A percentile compares a stretch with the other conserved stretches of the same genome.
These are phyloP conservation scores for Pseudopipra pipra DNA, from an alignment of 2,113 vertebrate genomes.

Conservation along the genomic window DNA sequence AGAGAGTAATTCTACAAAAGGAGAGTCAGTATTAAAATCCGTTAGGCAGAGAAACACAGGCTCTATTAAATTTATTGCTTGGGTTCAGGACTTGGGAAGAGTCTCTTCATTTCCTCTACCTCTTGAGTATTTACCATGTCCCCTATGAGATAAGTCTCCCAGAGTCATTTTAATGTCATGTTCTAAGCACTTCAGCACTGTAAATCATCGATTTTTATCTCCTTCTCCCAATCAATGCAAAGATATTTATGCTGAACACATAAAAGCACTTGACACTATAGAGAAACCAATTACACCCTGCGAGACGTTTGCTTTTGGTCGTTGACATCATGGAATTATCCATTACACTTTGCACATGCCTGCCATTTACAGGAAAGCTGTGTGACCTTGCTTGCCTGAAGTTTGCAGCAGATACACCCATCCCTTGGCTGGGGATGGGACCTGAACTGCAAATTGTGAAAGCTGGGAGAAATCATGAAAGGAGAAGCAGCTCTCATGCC, in stretches of 20 bases:
- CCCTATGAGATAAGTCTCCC: constrained; percentile 55
- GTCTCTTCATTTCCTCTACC: constrained; percentile 61
- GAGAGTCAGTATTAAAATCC: constrained; percentile 20
- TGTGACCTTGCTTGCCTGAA: constrained; percentile 20
- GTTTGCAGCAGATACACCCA: background rate
- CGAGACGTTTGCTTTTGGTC: constrained; percentile 21
- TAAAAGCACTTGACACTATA: constrained; percentile 69
- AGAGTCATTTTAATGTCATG: constrained; percentile 67
- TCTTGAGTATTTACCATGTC: constrained; percentile 61
- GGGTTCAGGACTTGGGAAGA: constrained; percentile 53
- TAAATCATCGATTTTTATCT: constrained; percentile 71
- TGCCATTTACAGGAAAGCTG: constrained; percentile 55
- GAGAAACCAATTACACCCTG: constrained; percentile 67
- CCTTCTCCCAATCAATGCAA: constrained; percentile 64
- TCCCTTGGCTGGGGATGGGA: background rate
- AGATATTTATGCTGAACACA: constrained; percentile 71
- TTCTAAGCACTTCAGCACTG: constrained; percentile 43
- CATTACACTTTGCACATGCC: constrained; percentile 46
- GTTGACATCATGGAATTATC: constrained; percentile 60
- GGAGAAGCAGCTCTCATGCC: background rate
- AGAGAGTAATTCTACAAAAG: background rate
- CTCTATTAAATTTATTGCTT: constrained; percentile 56
- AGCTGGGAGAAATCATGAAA: background rate
- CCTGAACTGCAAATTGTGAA: background rate
- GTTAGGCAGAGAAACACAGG: constrained; percentile 21